Evolutionary conservation across 2,113 vertebrate genomes (phyloP).

Genomic region (Plotosus lineatus): DNA sequence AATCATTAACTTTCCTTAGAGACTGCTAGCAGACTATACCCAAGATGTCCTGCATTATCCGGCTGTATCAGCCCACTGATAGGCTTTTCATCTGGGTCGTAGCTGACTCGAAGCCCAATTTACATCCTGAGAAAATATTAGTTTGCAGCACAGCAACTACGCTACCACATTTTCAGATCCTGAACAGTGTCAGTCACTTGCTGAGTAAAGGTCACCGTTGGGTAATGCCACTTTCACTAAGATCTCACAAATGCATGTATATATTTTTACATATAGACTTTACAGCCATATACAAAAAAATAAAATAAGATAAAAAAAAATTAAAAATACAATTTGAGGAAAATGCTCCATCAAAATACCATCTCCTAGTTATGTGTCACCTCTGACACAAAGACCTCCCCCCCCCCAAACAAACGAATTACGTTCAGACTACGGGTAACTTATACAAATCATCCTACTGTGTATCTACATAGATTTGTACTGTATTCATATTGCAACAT

Average conservation of each 20-base stretch:
- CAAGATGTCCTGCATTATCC: slow-evolving; percentile 54
- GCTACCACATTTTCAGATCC: slow-evolving; percentile 46
- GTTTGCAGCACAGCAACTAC: slow-evolving; percentile 40
- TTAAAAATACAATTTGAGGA: too few relatives aligned
- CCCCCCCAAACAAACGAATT: background rate
- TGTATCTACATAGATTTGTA: background rate
- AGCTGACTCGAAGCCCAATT: slow-evolving; percentile 43
- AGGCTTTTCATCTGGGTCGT: slow-evolving; percentile 44
- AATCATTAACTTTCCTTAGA: slow-evolving; percentile 57
- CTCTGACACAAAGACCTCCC: background rate
- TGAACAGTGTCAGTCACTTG: slow-evolving; percentile 1
- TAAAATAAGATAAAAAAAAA: too few relatives aligned
- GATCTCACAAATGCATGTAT: background rate
- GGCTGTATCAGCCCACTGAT: slow-evolving; percentile 41
- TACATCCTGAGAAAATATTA: slow-evolving; percentile 57
- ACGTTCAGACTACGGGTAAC: background rate
- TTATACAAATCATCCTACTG: background rate
- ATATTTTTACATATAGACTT: background rate
- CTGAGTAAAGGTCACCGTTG: slow-evolving; percentile 12
- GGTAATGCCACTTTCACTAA: background rate
- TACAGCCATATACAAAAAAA: too few relatives aligned
- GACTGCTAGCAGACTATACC: slow-evolving; percentile 58
- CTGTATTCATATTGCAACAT: too few relatives aligned
- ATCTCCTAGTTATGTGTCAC: background rate
- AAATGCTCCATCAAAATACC: background rate